Evolutionary conservation across 2,797 vertebrate genomes (phyloP), one percentile per base, ranked within the genome.

Genomic region (Dipus sagitta): DNA sequence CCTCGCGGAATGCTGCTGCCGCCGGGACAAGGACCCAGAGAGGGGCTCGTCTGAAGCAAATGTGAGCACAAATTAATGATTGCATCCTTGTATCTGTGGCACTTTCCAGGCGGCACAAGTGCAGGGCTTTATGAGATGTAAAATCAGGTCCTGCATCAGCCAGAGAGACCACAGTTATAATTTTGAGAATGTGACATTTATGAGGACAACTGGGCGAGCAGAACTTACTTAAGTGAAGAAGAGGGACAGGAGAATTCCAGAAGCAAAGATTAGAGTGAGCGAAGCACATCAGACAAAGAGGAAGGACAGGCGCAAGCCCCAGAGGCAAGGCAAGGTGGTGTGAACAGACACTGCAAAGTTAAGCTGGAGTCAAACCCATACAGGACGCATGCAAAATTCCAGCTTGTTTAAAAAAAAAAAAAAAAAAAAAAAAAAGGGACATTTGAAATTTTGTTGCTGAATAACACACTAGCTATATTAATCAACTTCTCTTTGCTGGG

Each of bases 21-120:
- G 2, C 58, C 26, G 60, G 17, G 26, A 38, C 1, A 30, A 54
- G 6, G 1, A 3, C 10, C 7, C 3, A 21, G 28, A 21, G 11
- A 0, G 13, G 34, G 38, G 64, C 15, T 24, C 5, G 2, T 6
- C 20, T 32, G n/a, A 24, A 72, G 2, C 54, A 90, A 72, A 74
- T n/a, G 28, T 17, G 0, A 3, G 10, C 4, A 30, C 5, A 28
- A 15, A 62, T 81, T 28, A n/a, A 26, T 54, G 30, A 20, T 18
- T 24, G 1, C 14, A 2, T 70, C 38, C 20, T 78, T 84, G 24
- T 28, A 3, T 75, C 38, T 20, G 3, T 52, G 32, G 24, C 60
- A 0, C 6, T 85, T 75, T 34, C 34, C 18, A 68, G 32, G 10
- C 10, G 32, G 26, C 60, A 14, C 11, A 86, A 47, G 8, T 34